A percentile compares a stretch with the other conserved stretches of the same genome.
phyloP scores from a whole-genome alignment of 2,888 invertebrate species.

The Melieria picta region DNA sequence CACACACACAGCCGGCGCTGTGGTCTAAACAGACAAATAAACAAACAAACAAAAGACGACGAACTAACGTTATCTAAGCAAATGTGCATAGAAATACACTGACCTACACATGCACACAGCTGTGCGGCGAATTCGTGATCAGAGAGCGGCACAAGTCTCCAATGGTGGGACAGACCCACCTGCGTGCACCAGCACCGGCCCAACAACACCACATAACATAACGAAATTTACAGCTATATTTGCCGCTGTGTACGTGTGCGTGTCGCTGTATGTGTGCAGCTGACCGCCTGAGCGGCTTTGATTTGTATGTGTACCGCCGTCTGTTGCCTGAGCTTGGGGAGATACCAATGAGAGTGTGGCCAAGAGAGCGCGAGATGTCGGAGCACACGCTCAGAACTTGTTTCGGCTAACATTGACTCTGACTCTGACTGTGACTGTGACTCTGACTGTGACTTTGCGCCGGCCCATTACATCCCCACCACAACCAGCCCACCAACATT shows the following conservation, averaged over 20 bases:
- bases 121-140: slow-evolving; percentile 20
- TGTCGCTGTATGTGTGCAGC: background rate
- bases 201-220: background rate
- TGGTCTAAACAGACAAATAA: no score
- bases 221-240: slow-evolving; percentile 65
- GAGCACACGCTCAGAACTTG: background rate
- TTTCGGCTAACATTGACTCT: slow-evolving; percentile 55
- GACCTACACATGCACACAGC: slow-evolving; percentile 21
- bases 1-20: background rate
- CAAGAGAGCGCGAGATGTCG: slow-evolving; percentile 3
- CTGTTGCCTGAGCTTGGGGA: no score
- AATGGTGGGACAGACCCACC: background rate
- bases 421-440: slow-evolving; percentile 42
- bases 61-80: slow-evolving; percentile 27
- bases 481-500: slow-evolving; percentile 24
- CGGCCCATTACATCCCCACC: background rate
- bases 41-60: background rate
- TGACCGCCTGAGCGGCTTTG: background rate
- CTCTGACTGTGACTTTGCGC: background rate
- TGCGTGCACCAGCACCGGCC: slow-evolving; percentile 1
- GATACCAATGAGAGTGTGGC: slow-evolving; percentile 11
- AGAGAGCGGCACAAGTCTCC: background rate
- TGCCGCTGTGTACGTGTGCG: slow-evolving; percentile 52
- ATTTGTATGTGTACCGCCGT: no score
- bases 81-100: slow-evolving; percentile 17